Conservation (phyloP, 2,888 invertebrate species). For the Geophilus truncorum region DNA sequence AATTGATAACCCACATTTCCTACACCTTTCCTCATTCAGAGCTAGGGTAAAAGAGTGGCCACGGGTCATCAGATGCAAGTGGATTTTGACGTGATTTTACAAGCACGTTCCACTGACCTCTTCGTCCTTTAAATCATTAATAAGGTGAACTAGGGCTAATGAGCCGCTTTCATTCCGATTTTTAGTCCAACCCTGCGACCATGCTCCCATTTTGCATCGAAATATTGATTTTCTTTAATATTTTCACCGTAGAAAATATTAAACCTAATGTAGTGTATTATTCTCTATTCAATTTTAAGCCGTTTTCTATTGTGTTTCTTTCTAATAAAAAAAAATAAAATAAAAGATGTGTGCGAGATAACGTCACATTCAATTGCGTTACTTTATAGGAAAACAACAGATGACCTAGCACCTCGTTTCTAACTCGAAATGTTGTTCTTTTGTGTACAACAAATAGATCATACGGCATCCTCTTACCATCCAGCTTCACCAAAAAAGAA, state of each 20-base stretch:
- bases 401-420: background rate
- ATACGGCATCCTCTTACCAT: background rate
- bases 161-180: background rate
- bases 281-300: background rate
- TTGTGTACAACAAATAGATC: background rate
- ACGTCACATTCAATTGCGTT: background rate
- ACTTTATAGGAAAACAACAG: background rate
- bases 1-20: background rate
- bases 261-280: no score
- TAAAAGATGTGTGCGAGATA: background rate
- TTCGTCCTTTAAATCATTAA: slow-evolving; percentile 7
- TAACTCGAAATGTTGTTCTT: background rate
- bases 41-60: background rate
- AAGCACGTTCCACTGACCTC: background rate
- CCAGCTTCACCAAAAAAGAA: background rate
- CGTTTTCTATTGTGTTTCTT: no score
- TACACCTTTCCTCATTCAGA: background rate
- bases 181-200: background rate
- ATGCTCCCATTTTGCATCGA: background rate
- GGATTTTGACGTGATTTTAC: slow-evolving; percentile 20
- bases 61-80: slow-evolving; percentile 8
- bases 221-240: background rate
- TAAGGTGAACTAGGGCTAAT: background rate
- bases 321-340: no score
- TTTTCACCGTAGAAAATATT: background rate